Evolutionary conservation across 2,797 vertebrate species (phyloP).

Genomic region (Mallotus villosus): DNA sequence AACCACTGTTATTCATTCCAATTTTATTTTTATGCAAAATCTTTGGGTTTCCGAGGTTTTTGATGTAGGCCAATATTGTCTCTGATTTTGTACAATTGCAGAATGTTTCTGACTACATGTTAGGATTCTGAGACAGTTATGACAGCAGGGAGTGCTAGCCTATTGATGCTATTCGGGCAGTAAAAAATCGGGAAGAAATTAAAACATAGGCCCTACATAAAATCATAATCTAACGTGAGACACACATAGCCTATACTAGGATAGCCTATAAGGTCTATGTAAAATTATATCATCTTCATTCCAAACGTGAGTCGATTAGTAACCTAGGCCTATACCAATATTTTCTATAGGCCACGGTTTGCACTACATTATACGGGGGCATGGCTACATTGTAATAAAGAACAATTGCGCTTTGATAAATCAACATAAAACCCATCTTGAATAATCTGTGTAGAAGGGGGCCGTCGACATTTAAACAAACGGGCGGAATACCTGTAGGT

Average conservation of each 20-base stretch:
- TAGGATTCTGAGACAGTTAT: no score
- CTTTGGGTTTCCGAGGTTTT: not conserved
- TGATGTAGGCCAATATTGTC: not conserved
- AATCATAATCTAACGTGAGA: no score
- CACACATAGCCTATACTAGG: no score
- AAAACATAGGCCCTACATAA: constrained; percentile 1
- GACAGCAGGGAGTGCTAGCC: no score
- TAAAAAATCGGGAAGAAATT: no score
- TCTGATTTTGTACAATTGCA: not conserved
- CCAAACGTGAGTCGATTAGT: no score
- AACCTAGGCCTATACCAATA: no score
- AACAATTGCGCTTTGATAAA: constrained; percentile 72
- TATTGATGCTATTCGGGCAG: no score
- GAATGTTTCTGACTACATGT: not conserved
- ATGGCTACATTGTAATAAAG: constrained; percentile 53
- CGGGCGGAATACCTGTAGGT: constrained; percentile 80
- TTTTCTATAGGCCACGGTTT: not conserved
- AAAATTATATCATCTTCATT: no score
- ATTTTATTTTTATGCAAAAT: constrained; percentile 13
- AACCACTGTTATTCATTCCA: constrained; percentile 24
- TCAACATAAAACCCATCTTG: constrained; percentile 72
- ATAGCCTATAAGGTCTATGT: no score
- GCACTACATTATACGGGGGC: constrained; percentile 42
- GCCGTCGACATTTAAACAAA: constrained; percentile 76
- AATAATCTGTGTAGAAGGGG: constrained; percentile 68